Base-by-base conservation (phyloP, 2,797 vertebrate species). In the Manis pentadactyla region DNA sequence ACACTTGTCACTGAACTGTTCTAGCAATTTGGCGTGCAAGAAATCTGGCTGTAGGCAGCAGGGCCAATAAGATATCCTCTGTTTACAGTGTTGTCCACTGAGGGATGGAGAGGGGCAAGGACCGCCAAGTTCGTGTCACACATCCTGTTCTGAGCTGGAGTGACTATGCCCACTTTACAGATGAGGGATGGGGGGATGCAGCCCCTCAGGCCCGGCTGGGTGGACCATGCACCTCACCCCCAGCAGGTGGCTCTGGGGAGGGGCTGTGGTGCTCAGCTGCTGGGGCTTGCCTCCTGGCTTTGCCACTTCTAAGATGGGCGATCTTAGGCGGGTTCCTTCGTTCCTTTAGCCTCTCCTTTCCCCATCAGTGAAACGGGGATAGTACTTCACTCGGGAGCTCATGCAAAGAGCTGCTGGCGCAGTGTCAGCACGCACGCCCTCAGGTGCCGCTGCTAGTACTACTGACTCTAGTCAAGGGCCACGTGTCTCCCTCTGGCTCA, bases 1-100 rank as follows among this genome's bases (percentile, higher is more conserved):
- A 85, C 93, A 90, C 75, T 94, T 75, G 93, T 83, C 57, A 66
- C 39, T 68, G n/a, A 84, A 74, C 64, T 63, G 88, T 11, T 5
- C 10, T 68, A 4, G 21, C 69, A 37, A 84, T 90, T 87, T 95
- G 94, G 69, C 85, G 91, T 61, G 63, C 57, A 27, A 37, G 81
- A 19, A 51, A 81, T 78, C 29, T 74, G 77, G 91, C 69, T 88
- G 42, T 39, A 87, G 95, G 68, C 46, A 82, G 42, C 18, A 23
- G 71, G 74, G 59, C 34, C 74, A 46, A 46, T 18, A 95, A 87
- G 21, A 61, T 49, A 87, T 51, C 46, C 71, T n/a, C 66, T 53
- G 83, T 86, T 85, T 84, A 73, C 19, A 68, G n/a, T 23, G 49
- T 79, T 75, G 61, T 85, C 90, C n/a, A 39, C 37, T 5, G 6